phyloP scores from a whole-genome alignment of 2,888 invertebrate species.

The Sisyra terminalis region DNA sequence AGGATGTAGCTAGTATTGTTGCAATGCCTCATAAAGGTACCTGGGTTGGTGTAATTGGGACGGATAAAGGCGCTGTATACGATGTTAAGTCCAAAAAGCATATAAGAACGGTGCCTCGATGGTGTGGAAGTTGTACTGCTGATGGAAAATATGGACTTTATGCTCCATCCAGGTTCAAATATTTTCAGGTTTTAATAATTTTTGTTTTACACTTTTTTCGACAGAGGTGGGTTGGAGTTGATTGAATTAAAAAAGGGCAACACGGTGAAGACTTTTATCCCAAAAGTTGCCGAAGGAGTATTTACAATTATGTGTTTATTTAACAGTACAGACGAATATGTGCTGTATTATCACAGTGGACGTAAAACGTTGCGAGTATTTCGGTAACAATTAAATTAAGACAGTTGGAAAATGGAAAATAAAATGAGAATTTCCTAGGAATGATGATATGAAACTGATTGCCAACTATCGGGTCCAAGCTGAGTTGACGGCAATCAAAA shows the following conservation, averaged over 20 bases:
- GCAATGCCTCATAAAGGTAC: conserved; percentile 67
- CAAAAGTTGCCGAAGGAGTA: conserved; percentile 90
- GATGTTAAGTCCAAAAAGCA: conserved; percentile 81
- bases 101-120: conserved; percentile 73
- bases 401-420: not conserved
- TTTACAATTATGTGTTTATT: conserved; percentile 92
- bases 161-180: conserved; percentile 62
- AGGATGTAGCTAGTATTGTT: conserved; percentile 59
- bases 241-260: conserved; percentile 82
- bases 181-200: not conserved
- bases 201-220: conserved; percentile 11
- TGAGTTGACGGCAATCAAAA: conserved; percentile 74
- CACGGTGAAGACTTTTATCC: conserved; percentile 78
- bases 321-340: conserved; percentile 86
- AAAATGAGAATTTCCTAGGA: conserved; percentile 40
- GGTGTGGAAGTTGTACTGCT: conserved; percentile 78
- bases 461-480: conserved; percentile 87
- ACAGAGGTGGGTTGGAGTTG: conserved; percentile 81
- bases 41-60: conserved; percentile 75
- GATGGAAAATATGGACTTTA: conserved; percentile 85
- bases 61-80: conserved; percentile 78
- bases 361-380: conserved; percentile 87
- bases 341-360: conserved; percentile 93
- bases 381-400: conserved; percentile 33
- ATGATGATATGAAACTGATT: conserved; percentile 75